Evolutionary conservation across 2,888 invertebrate species (phyloP).

Genomic region (Epicampocera succincta): DNA sequence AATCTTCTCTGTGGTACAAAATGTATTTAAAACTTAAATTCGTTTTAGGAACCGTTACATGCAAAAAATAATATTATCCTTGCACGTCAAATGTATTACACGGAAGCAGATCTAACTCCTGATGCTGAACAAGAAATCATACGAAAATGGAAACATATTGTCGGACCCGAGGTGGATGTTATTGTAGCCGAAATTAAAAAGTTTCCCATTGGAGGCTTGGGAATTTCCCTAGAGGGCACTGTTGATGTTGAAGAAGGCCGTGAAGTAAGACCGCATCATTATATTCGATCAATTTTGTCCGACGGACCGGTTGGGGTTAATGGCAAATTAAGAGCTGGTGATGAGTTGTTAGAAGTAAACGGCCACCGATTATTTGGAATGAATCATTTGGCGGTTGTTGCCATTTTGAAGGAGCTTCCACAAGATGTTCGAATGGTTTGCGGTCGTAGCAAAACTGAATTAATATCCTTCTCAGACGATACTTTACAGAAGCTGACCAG

Average conservation of each 20-base stretch:
- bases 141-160: constrained; percentile 91
- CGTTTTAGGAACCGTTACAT: constrained; percentile 73
- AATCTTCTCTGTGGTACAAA: neutral
- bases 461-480: constrained; percentile 81
- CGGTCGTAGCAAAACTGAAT: constrained; percentile 84
- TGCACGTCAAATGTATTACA: constrained; percentile 80
- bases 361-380: constrained; percentile 92
- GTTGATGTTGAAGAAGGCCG: constrained; percentile 98
- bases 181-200: constrained; percentile 91
- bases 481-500: constrained; percentile 82
- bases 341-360: constrained; percentile 97
- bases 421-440: constrained; percentile 95
- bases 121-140: constrained; percentile 90
- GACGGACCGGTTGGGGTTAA: constrained; percentile 98
- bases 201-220: constrained; percentile 95
- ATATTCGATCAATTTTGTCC: constrained; percentile 97
- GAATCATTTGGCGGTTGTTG: constrained; percentile 97
- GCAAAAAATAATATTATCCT: constrained; percentile 77
- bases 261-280: constrained; percentile 99
- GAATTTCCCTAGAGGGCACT: constrained; percentile 98
- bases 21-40: neutral
- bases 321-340: constrained; percentile 93
- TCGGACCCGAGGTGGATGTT: constrained; percentile 89
- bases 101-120: constrained; percentile 83
- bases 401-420: constrained; percentile 94